A percentile compares a stretch with the other conserved stretches of the same genome.
Evolutionary conservation across 2,888 invertebrate species (phyloP).

Genomic region (Sussaba pulchella): DNA sequence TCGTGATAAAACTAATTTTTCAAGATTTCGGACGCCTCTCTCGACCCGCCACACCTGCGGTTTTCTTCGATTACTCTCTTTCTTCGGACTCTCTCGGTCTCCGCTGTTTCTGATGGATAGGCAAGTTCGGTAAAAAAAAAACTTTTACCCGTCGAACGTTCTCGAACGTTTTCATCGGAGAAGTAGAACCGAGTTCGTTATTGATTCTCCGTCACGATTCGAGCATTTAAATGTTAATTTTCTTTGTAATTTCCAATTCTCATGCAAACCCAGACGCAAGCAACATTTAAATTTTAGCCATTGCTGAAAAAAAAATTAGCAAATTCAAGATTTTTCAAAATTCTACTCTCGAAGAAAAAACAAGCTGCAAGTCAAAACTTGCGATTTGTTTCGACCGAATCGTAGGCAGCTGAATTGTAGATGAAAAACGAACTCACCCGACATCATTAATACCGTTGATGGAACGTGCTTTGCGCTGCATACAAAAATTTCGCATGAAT

Average conservation of each 20-base stretch:
- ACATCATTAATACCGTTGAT: neutral
- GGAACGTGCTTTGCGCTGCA: neutral
- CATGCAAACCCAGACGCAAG: neutral
- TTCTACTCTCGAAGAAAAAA: neutral
- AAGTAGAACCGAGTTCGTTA: constrained; percentile 43
- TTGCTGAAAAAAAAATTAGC: neutral
- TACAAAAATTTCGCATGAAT: neutral
- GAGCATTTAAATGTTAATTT: neutral
- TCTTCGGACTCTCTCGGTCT: neutral
- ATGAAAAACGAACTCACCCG: neutral
- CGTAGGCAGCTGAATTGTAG: too few relatives aligned
- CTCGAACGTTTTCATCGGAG: constrained; percentile 15
- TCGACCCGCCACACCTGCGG: constrained; percentile 49
- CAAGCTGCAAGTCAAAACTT: too few relatives aligned
- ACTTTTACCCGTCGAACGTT: constrained; percentile 32
- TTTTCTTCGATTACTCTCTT: constrained; percentile 18
- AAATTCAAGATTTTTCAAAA: neutral
- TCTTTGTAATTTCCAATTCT: neutral
- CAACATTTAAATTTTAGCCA: neutral
- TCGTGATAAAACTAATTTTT: constrained; percentile 59
- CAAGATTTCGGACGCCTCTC: constrained; percentile 57
- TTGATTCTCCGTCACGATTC: constrained; percentile 17
- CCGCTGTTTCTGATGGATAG: constrained; percentile 26
- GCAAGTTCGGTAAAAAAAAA: constrained; percentile 28
- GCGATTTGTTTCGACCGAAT: too few relatives aligned